Base-by-base conservation (phyloP, 1,140 invertebrate species). In the Pseudobourletiella spinata region DNA sequence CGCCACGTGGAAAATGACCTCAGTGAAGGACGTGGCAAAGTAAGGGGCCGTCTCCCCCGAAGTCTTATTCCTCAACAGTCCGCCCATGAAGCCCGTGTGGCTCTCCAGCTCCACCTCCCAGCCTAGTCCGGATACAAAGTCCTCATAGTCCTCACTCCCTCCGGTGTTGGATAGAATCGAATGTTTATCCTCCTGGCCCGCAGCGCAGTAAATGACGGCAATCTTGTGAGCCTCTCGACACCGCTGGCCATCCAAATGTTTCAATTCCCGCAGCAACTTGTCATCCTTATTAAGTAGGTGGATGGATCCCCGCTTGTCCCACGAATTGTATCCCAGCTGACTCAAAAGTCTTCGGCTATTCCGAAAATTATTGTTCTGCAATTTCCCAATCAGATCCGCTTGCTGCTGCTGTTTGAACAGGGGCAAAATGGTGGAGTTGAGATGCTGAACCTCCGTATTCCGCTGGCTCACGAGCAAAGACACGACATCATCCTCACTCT, bases 151-250 rank as follows among this genome's bases (percentile, higher is more conserved):
- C 63, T 87, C 86, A 73, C 92, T 96, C 16, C 91, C 95, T 68
- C 83, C 79, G 39, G 79, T 79, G 74, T 89, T 93, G 14, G 81
- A 84, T 2, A 98, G 76, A 67, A 98, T 95, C 1, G 91, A 86
- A 77, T 86, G 88, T 72, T 96, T 93, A 66, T 97, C 94, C 76
- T 99, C 95, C 74, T 99, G 96, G 0, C 95, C 95, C 20, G 88
- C 85, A 25, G 86, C 91, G 0, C 99, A 95, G 77, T 98, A 99
- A 68, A 99, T 95, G 1, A 99, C 93, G 11, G 96, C 97, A 72
- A 99, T 89, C 79, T 99, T 99, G 76, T 99, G 96, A 0, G 95
- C 97, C 74, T 99, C 96, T 25, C 96, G 82, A 69, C 89, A 88
- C 72, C 76, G 74, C 86, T 95, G 92, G 63, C 84, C 82, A 74